Conservation (phyloP, 1,140 invertebrate genomes). For the Atta colombica region DNA sequence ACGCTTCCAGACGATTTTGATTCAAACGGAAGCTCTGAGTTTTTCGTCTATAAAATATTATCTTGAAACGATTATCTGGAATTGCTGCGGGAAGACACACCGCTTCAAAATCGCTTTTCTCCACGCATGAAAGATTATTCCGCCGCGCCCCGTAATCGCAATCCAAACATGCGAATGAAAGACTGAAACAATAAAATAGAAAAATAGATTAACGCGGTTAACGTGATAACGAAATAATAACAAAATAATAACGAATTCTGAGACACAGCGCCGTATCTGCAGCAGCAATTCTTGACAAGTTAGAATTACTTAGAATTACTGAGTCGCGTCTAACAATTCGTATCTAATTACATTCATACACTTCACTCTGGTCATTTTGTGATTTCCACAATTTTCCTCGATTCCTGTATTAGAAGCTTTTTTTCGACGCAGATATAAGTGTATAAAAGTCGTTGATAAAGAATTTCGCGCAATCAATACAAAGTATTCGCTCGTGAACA, state of each 20-base stretch:
- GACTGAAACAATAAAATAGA: neutral
- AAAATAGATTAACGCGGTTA: conserved; percentile 4
- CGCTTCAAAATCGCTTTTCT: neutral
- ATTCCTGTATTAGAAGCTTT: conserved; percentile 12
- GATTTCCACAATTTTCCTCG: conserved; percentile 56
- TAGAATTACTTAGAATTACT: conserved; percentile 68
- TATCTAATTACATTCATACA: conserved; percentile 65
- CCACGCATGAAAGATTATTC: neutral
- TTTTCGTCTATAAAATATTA: conserved; percentile 68
- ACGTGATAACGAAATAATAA: neutral
- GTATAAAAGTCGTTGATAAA: conserved; percentile 69
- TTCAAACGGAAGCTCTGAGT: conserved; percentile 79
- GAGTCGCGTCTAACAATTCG: conserved; percentile 64
- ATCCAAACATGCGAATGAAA: neutral
- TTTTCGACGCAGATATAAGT: conserved; percentile 70
- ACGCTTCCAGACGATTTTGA: conserved; percentile 81
- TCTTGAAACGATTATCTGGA: conserved; percentile 43
- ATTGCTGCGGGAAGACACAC: conserved; percentile 72
- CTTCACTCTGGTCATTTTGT: conserved; percentile 15
- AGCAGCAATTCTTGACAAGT: conserved; percentile 68
- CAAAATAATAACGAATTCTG: conserved; percentile 4
- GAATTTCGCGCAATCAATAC: conserved; percentile 46
- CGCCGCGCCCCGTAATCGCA: neutral
- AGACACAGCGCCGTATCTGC: conserved; percentile 50
- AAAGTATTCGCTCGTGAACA: conserved; percentile 9